Evolutionary conservation across 2,113 vertebrate genomes (phyloP).

Genomic region (Pseudorhombus dupliciocellatus): DNA sequence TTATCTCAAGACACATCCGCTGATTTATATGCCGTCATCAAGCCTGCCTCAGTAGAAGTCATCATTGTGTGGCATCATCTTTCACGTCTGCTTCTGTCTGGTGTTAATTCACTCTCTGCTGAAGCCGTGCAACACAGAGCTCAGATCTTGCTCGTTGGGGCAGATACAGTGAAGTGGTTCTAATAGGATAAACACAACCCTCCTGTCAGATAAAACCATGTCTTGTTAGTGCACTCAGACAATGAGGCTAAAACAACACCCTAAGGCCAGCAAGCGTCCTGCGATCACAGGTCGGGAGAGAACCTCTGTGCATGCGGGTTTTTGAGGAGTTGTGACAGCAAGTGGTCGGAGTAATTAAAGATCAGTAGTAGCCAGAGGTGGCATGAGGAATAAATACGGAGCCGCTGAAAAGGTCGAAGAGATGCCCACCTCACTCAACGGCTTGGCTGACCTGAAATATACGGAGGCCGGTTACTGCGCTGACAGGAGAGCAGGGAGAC

Average conservation of each 20-base stretch:
- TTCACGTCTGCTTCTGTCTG: neutral
- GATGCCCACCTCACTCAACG: constrained; percentile 27
- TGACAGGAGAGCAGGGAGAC: neutral
- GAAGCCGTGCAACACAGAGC: neutral
- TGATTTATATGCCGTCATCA: constrained; percentile 1
- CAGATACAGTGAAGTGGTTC: constrained; percentile 18
- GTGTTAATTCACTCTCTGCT: neutral
- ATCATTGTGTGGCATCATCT: neutral
- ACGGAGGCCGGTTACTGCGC: constrained; percentile 39
- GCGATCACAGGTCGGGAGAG: constrained; percentile 4
- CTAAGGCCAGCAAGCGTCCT: neutral
- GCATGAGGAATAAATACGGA: constrained; percentile 33
- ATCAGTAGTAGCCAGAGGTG: neutral
- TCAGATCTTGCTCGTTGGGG: constrained; percentile 30
- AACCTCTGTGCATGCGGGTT: constrained; percentile 9
- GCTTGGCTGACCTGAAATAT: constrained; percentile 22
- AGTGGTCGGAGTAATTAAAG: constrained; percentile 47
- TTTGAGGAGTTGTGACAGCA: constrained; percentile 24
- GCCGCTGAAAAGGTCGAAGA: constrained; percentile 30
- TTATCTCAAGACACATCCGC: constrained; percentile 10
- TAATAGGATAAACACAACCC: constrained; percentile 31
- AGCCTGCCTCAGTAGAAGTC: neutral
- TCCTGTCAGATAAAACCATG: neutral
- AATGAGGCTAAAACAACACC: neutral
- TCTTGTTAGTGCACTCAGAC: constrained; percentile 14